Evolutionary conservation across 2,113 vertebrate species (phyloP).

Genomic region (Capra hircus): DNA sequence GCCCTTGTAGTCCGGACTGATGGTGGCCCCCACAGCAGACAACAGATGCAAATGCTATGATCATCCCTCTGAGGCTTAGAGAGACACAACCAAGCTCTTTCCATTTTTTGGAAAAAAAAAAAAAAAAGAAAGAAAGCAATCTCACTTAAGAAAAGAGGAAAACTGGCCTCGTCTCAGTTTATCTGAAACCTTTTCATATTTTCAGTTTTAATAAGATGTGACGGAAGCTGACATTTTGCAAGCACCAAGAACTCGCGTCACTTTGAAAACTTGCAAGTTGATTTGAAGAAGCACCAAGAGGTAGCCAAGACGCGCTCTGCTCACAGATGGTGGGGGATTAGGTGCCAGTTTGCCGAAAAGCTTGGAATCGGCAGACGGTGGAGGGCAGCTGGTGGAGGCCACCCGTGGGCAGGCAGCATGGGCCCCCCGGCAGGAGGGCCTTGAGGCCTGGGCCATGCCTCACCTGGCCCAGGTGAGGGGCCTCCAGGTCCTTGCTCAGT

Average conservation of each 20-base stretch:
- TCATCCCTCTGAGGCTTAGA: background rate
- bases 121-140: background rate
- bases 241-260: constrained; percentile 56
- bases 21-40: accelerated
- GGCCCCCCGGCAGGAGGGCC: background rate
- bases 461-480: background rate
- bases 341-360: constrained; percentile 68
- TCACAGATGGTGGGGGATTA: constrained; percentile 70
- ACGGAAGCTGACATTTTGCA: constrained; percentile 72
- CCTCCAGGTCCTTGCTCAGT: background rate
- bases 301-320: constrained; percentile 60
- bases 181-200: constrained; percentile 57
- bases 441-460: background rate
- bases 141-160: background rate
- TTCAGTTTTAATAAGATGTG: constrained; percentile 52
- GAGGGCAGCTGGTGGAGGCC: constrained; percentile 60
- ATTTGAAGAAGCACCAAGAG: constrained; percentile 61
- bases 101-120: background rate
- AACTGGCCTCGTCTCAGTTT: constrained; percentile 48
- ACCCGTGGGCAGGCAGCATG: background rate
- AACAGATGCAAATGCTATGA: accelerated
- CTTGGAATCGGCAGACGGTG: constrained; percentile 49
- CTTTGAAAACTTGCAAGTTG: constrained; percentile 67
- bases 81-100: background rate
- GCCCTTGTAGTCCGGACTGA: accelerated